These are phyloP conservation scores for Xyrauchen texanus DNA, from an alignment of 2,113 vertebrate genomes.

Conservation along the genomic window DNA sequence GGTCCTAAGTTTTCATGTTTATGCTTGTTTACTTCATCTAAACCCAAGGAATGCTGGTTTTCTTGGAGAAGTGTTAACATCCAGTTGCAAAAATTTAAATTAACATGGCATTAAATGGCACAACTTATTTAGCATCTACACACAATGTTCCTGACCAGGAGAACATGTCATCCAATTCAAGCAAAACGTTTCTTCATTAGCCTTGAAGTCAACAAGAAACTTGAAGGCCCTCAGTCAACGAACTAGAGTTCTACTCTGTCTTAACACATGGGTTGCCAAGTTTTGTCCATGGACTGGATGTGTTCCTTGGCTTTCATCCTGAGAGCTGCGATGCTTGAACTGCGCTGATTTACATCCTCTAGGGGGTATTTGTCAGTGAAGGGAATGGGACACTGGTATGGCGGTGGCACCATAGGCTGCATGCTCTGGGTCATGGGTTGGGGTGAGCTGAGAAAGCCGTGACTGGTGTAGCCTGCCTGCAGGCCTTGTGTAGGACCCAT, in stretches of 20 bases:
- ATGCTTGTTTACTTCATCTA: no score
- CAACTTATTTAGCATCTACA: no score
- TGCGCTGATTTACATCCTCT: constrained; percentile 87
- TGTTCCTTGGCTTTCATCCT: constrained; percentile 93
- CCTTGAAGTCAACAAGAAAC: no score
- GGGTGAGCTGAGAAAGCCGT: constrained; percentile 78
- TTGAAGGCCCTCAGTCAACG: background rate
- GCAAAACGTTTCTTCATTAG: no score
- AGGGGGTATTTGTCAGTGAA: constrained; percentile 87
- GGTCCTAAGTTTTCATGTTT: no score
- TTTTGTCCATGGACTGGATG: constrained; percentile 89
- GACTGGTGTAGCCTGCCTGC: constrained; percentile 78
- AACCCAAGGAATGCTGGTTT: no score
- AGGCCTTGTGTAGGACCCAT: constrained; percentile 85
- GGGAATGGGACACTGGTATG: constrained; percentile 82
- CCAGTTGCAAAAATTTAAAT: no score
- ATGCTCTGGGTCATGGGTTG: constrained; percentile 81
- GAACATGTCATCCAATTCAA: no score
- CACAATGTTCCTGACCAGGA: no score
- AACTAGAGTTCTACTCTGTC: no score
- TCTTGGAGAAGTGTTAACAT: no score
- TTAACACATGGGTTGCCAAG: constrained; percentile 82
- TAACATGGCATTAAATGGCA: no score
- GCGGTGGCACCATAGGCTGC: constrained; percentile 80
- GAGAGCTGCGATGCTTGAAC: constrained; percentile 86